A percentile compares a stretch with the other conserved stretches of the same genome.
Evolutionary conservation across 2,113 vertebrate species (phyloP).

Genomic region (Nerophis ophidion): DNA sequence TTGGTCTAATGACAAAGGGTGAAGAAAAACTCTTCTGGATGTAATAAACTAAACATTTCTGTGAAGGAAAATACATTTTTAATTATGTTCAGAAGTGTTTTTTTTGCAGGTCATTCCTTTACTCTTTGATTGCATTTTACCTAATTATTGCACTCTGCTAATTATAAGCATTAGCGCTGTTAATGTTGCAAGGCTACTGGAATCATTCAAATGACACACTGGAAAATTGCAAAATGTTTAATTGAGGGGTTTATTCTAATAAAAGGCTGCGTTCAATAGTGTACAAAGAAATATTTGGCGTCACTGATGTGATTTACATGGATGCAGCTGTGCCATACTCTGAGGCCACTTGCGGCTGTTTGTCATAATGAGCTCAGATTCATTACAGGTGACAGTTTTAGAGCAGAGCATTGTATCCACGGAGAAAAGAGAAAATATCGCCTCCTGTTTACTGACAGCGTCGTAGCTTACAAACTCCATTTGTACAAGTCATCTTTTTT

Average conservation of each 20-base stretch:
- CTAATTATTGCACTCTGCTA: conserved; percentile 1
- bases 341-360: conserved; percentile 35
- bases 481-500: conserved; percentile 27
- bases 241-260: neutral
- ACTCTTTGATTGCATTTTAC: neutral
- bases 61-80: too few relatives aligned
- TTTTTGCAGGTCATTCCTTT: neutral
- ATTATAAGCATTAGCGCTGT: conserved; percentile 6
- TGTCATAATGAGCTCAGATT: conserved; percentile 45
- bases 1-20: too few relatives aligned
- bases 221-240: conserved; percentile 8
- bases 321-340: conserved; percentile 29
- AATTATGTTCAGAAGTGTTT: too few relatives aligned
- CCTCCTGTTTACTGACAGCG: conserved; percentile 37
- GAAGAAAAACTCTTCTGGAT: too few relatives aligned
- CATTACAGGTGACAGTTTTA: conserved; percentile 63
- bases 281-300: conserved; percentile 27
- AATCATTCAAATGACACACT: conserved; percentile 12
- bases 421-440: conserved; percentile 35
- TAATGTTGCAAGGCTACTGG: conserved; percentile 8
- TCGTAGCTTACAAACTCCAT: conserved; percentile 24
- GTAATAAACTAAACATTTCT: too few relatives aligned
- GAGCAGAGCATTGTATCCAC: conserved; percentile 44
- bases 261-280: conserved; percentile 7
- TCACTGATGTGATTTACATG: conserved; percentile 52